These are phyloP conservation scores for Diachrysia chrysitis DNA, from an alignment of 2,888 invertebrate genomes.

Conservation along the genomic window DNA sequence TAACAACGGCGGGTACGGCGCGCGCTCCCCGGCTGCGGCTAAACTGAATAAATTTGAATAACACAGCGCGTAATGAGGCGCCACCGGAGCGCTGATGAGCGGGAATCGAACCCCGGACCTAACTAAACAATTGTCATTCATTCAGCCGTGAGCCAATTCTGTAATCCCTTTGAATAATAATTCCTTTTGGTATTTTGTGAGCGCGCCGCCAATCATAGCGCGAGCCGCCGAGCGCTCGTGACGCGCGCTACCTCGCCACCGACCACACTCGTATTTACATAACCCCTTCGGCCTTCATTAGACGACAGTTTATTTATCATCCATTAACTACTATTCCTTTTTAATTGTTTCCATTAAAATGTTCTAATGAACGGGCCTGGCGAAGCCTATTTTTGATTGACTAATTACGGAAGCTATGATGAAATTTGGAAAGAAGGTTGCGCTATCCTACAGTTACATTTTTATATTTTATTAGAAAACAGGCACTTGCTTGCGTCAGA, in stretches of 20 bases:
- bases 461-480: not conserved
- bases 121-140: slow-evolving; percentile 74
- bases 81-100: slow-evolving; percentile 69
- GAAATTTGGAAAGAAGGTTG: not conserved
- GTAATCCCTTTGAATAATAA: slow-evolving; percentile 70
- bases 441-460: not conserved
- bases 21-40: slow-evolving; percentile 55
- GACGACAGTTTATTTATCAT: slow-evolving; percentile 20
- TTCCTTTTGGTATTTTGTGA: slow-evolving; percentile 56
- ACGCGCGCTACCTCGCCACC: not conserved
- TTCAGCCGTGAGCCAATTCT: slow-evolving; percentile 64
- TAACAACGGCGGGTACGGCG: slow-evolving; percentile 21
- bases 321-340: slow-evolving; percentile 26
- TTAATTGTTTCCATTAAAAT: not conserved
- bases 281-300: slow-evolving; percentile 41
- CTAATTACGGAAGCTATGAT: not conserved
- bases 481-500: not conserved
- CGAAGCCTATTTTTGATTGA: not conserved
- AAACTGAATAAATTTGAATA: slow-evolving; percentile 82
- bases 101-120: slow-evolving; percentile 69
- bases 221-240: slow-evolving; percentile 10
- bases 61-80: slow-evolving; percentile 71
- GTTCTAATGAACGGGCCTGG: not conserved
- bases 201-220: slow-evolving; percentile 41
- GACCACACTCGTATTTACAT: slow-evolving; percentile 32